Evolutionary conservation across 2,113 vertebrate genomes (phyloP), one percentile per base, ranked within the genome.

Genomic region (Alligator mississippiensis): DNA sequence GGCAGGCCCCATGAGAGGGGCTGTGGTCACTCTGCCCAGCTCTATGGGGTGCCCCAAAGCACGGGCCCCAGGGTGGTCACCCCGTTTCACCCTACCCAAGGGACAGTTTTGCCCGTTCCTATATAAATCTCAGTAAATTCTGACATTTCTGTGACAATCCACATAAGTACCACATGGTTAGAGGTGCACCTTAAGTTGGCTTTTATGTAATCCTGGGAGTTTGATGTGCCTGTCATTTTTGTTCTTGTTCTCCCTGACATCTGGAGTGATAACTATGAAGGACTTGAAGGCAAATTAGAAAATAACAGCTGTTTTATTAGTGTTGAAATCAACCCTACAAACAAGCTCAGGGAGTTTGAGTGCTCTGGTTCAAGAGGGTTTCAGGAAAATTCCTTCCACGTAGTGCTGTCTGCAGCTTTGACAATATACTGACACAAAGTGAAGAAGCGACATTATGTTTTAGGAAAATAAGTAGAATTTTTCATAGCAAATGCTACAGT

Each of bases 251-350:
- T 74, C 95, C 68, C 81, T 92, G 87, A 87, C 68, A 90, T 82
- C 80, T 85, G 61, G 60, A 89, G 79, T 59, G 30, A 70, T 60
- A 75, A 85, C 90, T 90, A 82, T 55, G n/a, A 85, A 81, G 80
- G 92, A 28, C 54, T 80, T 87, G 81, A 24, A 96, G 85, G 57
- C 47, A 92, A 84, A 89, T 85, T 78, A 89, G 84, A 93, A 92
- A 95, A 80, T 64, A 92, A 55, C 77, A 90, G 77, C 79, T 93
- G 66, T 38, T 90, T 90, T 84, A 90, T 74, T 94, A 93, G 82
- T 19, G 6, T 82, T 92, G 89, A 3, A 2, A 77, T 85, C 77
- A 87, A 3, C 68, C 82, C 58, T 84, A 54, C 25, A 91, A 84
- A 85, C 55, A 34, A 87, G 90, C 8, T 3, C 72, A 91, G 59